A percentile compares a stretch with the other conserved stretches of the same genome.
These are phyloP conservation scores for Dysmachus trigonus DNA, from an alignment of 2,888 invertebrate species.

Conservation along the genomic window DNA sequence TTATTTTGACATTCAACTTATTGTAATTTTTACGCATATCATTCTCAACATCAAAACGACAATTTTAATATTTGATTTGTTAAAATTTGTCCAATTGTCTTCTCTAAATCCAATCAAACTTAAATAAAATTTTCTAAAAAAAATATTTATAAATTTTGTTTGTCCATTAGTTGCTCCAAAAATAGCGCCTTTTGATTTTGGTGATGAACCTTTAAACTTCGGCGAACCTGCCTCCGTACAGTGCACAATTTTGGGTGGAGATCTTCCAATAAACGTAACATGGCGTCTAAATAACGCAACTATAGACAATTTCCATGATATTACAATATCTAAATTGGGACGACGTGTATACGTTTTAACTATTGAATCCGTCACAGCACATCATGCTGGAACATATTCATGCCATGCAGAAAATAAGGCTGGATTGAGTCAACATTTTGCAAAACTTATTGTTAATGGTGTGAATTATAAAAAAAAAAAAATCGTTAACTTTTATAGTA, in stretches of 20 bases:
- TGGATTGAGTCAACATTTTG: slow-evolving; percentile 68
- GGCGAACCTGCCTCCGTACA: slow-evolving; percentile 71
- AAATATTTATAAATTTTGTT: neutral
- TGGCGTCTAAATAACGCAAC: slow-evolving; percentile 68
- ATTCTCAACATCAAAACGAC: no score
- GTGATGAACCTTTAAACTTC: slow-evolving; percentile 69
- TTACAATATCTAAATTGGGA: slow-evolving; percentile 69
- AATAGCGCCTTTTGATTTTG: slow-evolving; percentile 69
- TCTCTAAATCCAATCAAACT: neutral
- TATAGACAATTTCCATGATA: slow-evolving; percentile 63
- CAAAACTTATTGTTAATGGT: slow-evolving; percentile 71
- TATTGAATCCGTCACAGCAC: slow-evolving; percentile 68
- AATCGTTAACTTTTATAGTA: neutral
- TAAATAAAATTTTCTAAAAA: neutral
- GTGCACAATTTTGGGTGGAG: slow-evolving; percentile 72
- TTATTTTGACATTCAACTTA: no score
- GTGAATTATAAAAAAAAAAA: slow-evolving; percentile 49
- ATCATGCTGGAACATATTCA: slow-evolving; percentile 74
- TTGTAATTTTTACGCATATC: no score
- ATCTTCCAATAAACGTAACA: slow-evolving; percentile 71
- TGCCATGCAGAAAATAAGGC: slow-evolving; percentile 75
- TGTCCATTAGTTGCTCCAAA: slow-evolving; percentile 65
- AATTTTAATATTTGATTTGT: no score
- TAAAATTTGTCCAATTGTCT: no score
- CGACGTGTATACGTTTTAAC: slow-evolving; percentile 72